These are phyloP conservation scores for Toxotes jaculatrix DNA, from an alignment of 2,113 vertebrate species.

Conservation along the genomic window DNA sequence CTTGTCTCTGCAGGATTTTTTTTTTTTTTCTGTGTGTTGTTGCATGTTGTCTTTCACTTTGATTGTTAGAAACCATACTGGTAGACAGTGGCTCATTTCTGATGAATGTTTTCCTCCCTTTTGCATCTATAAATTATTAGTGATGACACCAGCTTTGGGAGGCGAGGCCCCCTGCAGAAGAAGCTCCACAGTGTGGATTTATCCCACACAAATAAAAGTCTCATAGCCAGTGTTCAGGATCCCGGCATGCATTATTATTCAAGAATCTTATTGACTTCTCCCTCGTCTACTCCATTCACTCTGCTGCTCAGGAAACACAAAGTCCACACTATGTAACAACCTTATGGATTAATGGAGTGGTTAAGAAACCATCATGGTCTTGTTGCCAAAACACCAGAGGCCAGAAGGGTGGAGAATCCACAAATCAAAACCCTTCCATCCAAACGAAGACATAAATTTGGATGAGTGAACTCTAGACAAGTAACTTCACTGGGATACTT, in stretches of 20 bases:
- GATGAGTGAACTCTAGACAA: conserved; percentile 25
- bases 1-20: conserved; percentile 3
- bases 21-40: conserved; percentile 13
- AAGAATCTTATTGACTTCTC: conserved; percentile 55
- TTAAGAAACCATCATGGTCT: conserved; percentile 22
- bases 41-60: conserved; percentile 22
- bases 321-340: conserved; percentile 16
- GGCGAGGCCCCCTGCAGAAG: conserved; percentile 51
- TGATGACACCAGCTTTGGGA: conserved; percentile 60
- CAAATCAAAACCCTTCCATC: conserved; percentile 17
- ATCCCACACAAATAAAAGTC: conserved; percentile 59
- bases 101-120: conserved; percentile 54
- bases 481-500: conserved; percentile 49
- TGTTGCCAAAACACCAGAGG: conserved; percentile 5
- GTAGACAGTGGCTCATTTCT: conserved; percentile 43
- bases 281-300: conserved; percentile 19
- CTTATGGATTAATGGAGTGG: conserved; percentile 38
- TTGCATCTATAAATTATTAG: conserved; percentile 64
- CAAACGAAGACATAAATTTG: conserved; percentile 34
- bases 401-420: not conserved
- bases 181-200: conserved; percentile 65
- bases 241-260: conserved; percentile 62
- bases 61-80: conserved; percentile 30
- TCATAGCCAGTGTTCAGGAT: conserved; percentile 45
- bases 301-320: conserved; percentile 35